Conservation (phyloP, 2,888 invertebrate species). For the Pseudococcus viburni region DNA sequence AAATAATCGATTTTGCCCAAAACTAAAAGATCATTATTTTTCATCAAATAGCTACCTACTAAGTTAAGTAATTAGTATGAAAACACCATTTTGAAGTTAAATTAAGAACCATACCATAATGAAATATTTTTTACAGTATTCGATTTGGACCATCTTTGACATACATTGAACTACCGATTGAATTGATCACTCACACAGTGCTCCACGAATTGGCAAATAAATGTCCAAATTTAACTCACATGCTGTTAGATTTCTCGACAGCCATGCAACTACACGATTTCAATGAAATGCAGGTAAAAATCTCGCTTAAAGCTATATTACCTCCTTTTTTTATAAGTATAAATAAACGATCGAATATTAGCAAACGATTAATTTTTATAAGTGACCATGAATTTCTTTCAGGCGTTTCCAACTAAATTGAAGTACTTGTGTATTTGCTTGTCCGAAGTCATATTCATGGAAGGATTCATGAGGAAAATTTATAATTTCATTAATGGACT, state of each 20-base stretch:
- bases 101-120: no score
- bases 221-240: constrained; percentile 94
- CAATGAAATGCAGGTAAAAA: constrained; percentile 85
- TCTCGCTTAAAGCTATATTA: not conserved
- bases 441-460: constrained; percentile 99
- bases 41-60: no score
- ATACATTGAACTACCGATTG: constrained; percentile 94
- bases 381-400: constrained; percentile 70
- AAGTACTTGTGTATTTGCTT: constrained; percentile 96
- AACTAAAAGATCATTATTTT: no score
- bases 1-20: no score
- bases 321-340: no score
- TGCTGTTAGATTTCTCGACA: constrained; percentile 97
- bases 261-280: constrained; percentile 99
- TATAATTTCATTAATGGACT: constrained; percentile 99
- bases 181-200: constrained; percentile 95
- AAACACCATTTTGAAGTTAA: no score
- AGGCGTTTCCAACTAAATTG: constrained; percentile 97
- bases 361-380: not conserved
- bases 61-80: no score
- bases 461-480: constrained; percentile 99
- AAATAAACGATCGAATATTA: not conserved
- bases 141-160: constrained; percentile 90
- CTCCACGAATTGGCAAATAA: constrained; percentile 96
- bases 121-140: constrained; percentile 73